Base-by-base conservation (phyloP, 1,140 invertebrate genomes). In the Diabrotica undecimpunctata region DNA sequence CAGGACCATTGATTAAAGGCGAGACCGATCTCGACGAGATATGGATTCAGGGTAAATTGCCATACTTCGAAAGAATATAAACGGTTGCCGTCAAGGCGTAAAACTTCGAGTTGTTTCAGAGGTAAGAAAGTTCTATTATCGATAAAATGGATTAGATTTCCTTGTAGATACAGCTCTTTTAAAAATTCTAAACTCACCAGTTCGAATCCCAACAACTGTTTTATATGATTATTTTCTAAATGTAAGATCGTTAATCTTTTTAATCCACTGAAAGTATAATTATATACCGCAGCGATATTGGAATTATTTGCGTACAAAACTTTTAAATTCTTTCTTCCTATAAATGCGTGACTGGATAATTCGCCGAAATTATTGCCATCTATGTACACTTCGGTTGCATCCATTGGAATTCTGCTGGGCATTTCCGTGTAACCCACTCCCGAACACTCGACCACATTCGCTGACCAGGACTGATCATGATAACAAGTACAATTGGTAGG, bases 401-500 rank as follows among this genome's bases (percentile, higher is more conserved):
- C 94, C 94, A 96, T 96, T 52, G 94, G 94, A 74, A 97, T 93
- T 60, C 88, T 87, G 51, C 87, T 88, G 1, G 94, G 94, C 80
- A 95, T 90, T 78, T 89, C 84, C 0, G 86, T 86, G 81, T 93
- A 93, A 61, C 87, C 88, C 46, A 87, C 87, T 46, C 86, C 87
- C 0, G 92, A 92, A 81, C 94, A 96, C 78, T 96, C 93, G 11
- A 96, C 94, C 61, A 97, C 92, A 78, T 97, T 96, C 10, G 91
- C 90, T 11, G 91, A 90, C 94, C 94, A 97, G 46, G 91, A 90
- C 76, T 95, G 92, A 80, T 96, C 94, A 77, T 96, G 93, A 83
- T 94, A 96, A 75, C 94, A 96, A 12, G 91, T 93, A 80, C 94
- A 97, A 78, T 96, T 95, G 53, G 87, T 88, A 11, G 94, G 94